A percentile compares a stretch with the other conserved stretches of the same genome.
These are phyloP conservation scores for Rhagophthalmus giganteus DNA, from an alignment of 2,888 invertebrate species.

Conservation along the genomic window DNA sequence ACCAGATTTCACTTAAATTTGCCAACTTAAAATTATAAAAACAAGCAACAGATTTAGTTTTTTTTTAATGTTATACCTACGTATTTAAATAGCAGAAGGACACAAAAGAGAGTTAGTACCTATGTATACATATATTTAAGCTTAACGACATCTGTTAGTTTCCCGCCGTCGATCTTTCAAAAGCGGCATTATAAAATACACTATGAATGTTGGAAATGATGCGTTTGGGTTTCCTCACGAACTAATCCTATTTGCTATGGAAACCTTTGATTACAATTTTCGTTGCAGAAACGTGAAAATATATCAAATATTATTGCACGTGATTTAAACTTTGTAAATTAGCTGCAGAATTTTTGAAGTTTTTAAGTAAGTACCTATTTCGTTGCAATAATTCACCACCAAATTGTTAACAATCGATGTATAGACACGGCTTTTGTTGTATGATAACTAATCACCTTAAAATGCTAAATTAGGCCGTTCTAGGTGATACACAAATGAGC, in stretches of 20 bases:
- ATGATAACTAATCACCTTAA: constrained; percentile 15
- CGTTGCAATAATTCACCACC: constrained; percentile 4
- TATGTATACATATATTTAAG: constrained; percentile 6
- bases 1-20: too few relatives aligned
- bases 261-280: constrained; percentile 19
- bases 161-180: constrained; percentile 29
- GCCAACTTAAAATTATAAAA: not conserved
- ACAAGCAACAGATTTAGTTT: not conserved
- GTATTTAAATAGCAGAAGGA: not conserved
- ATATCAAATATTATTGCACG: not conserved
- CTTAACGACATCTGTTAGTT: constrained; percentile 35
- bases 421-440: constrained; percentile 12
- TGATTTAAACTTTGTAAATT: not conserved
- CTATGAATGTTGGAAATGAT: constrained; percentile 28
- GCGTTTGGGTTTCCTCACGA: constrained; percentile 19
- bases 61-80: not conserved
- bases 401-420: constrained; percentile 1
- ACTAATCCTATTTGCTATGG: constrained; percentile 23
- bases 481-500: constrained; percentile 15
- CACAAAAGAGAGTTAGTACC: not conserved
- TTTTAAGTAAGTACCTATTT: constrained; percentile 4
- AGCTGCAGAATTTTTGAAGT: constrained; percentile 1
- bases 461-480: constrained; percentile 19
- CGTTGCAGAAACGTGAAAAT: constrained; percentile 15
- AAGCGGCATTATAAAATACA: constrained; percentile 20